Evolutionary conservation across 2,888 invertebrate genomes (phyloP).

Genomic region (Eutolmus rufibarbis): DNA sequence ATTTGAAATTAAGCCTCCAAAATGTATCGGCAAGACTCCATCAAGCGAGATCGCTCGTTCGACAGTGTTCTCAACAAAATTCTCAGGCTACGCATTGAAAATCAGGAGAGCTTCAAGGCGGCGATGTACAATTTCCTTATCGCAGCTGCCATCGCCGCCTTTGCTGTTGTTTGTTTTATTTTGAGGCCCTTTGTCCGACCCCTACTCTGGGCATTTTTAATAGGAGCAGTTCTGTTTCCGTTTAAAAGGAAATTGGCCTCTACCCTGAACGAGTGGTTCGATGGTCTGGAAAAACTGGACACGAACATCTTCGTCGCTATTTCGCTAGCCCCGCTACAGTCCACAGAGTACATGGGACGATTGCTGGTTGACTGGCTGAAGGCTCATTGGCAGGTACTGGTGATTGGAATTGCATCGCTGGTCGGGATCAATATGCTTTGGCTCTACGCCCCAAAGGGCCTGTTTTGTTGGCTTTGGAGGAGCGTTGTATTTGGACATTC

Average conservation of each 20-base stretch:
- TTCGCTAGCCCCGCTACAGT: slow-evolving; percentile 75
- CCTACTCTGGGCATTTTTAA: slow-evolving; percentile 92
- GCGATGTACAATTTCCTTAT: slow-evolving; percentile 62
- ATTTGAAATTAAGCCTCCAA: slow-evolving; percentile 2
- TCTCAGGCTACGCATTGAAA: slow-evolving; percentile 57
- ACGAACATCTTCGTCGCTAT: slow-evolving; percentile 70
- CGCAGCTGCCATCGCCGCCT: slow-evolving; percentile 58
- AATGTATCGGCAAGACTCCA: slow-evolving; percentile 58
- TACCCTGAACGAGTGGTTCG: slow-evolving; percentile 80
- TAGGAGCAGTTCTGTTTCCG: slow-evolving; percentile 97
- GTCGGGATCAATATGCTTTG: slow-evolving; percentile 56
- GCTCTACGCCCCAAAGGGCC: slow-evolving; percentile 70
- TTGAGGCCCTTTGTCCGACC: slow-evolving; percentile 93
- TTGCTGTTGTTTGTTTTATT: slow-evolving; percentile 78
- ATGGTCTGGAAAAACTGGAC: slow-evolving; percentile 70
- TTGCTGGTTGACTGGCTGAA: slow-evolving; percentile 74
- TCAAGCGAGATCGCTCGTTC: slow-evolving; percentile 60
- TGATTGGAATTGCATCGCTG: slow-evolving; percentile 61
- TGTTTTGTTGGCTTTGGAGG: slow-evolving; percentile 66
- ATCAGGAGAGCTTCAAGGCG: slow-evolving; percentile 60
- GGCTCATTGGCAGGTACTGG: slow-evolving; percentile 71
- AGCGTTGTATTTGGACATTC: slow-evolving; percentile 57
- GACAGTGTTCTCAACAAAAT: slow-evolving; percentile 60
- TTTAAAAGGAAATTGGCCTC: slow-evolving; percentile 84
- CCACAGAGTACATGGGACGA: slow-evolving; percentile 78